Conservation (phyloP, 2,113 vertebrate genomes). For the Ovis canadensis region DNA sequence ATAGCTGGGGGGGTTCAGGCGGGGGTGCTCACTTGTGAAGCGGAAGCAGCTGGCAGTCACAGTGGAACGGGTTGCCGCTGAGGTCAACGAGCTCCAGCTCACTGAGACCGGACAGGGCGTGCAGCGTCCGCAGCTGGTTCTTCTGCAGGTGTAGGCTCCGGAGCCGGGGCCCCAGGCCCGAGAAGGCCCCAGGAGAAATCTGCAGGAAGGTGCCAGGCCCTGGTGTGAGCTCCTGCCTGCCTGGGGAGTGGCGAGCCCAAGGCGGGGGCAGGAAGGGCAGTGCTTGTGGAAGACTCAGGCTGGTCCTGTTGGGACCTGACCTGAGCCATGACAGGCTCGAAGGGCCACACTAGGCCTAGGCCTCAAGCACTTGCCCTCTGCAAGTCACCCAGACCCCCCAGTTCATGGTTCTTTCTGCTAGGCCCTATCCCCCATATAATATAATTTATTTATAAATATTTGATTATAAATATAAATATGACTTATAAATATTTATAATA, state of each 20-base stretch:
- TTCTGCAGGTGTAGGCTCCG: conserved; percentile 89
- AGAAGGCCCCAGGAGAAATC: conserved; percentile 84
- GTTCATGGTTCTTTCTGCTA: neutral
- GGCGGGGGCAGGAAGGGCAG: neutral
- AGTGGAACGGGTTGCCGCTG: conserved; percentile 88
- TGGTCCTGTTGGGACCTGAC: neutral
- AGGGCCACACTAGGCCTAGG: no score
- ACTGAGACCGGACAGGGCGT: conserved; percentile 79
- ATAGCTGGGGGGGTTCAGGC: rapidly evolving
- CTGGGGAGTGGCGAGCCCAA: neutral
- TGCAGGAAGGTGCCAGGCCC: conserved; percentile 44
- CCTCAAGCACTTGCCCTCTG: neutral
- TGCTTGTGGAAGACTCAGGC: neutral
- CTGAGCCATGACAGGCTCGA: no score
- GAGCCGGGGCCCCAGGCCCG: conserved; percentile 84
- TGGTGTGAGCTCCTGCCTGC: neutral
- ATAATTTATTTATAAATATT: no score
- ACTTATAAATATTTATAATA: no score
- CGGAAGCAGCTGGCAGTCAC: conserved; percentile 89
- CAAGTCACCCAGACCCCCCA: neutral
- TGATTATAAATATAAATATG: no score
- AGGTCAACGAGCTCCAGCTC: conserved; percentile 92
- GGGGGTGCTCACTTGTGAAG: conserved; percentile 83
- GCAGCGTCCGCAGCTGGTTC: conserved; percentile 87
- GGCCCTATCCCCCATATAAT: neutral